Evolutionary conservation across 2,888 invertebrate genomes (phyloP), one percentile per base, ranked within the genome.

Genomic region (Stomorhina lunata): DNA sequence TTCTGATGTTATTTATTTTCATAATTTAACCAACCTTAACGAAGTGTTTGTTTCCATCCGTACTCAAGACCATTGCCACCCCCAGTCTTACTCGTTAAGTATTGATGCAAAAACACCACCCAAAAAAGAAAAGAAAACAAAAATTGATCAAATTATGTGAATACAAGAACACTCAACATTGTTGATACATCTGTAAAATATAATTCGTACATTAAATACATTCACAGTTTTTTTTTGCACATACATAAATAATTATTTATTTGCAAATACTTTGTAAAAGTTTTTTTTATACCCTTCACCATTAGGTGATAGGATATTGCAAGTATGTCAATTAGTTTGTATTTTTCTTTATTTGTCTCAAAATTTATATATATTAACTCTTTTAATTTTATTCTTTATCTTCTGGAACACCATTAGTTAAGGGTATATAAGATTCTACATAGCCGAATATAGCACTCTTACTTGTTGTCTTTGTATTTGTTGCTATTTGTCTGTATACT

Each of bases 211-310:
- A 55, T 55, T 69, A 61, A 55, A 12, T 9, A 15, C 1, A 45
- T 66, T 34, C 40, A 48, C 5, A 63, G 34, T 45, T 61, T 4
- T 10, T 48, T 65, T 65, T 50, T 10, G 34, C 4, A 22, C 32
- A 22, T 3, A 48, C 10, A 48, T 10, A 48, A 2, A 48, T 10
- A 50, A 48, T 15, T 32, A 20, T 29, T 27, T 78, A 55, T 69
- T 80, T 68, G 15, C 43, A 66, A 72, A 73, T 68, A 45, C 48
- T 75, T 55, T 65, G n/a, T 34, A 27, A 65, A 20, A 37, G 55
- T 20, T 32, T 29, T 17, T 32, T 59, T 5, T 29, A 34, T 66
- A 12, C 25, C 1, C 3, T 29, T 6, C n/a, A n/a, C n/a, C n/a
- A n/a, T n/a, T n/a, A n/a, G n/a, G n/a, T n/a, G n/a, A n/a, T n/a